These are phyloP conservation scores for Anguilla pacifica DNA, from an alignment of 2,797 vertebrate genomes.

Conservation along the genomic window DNA sequence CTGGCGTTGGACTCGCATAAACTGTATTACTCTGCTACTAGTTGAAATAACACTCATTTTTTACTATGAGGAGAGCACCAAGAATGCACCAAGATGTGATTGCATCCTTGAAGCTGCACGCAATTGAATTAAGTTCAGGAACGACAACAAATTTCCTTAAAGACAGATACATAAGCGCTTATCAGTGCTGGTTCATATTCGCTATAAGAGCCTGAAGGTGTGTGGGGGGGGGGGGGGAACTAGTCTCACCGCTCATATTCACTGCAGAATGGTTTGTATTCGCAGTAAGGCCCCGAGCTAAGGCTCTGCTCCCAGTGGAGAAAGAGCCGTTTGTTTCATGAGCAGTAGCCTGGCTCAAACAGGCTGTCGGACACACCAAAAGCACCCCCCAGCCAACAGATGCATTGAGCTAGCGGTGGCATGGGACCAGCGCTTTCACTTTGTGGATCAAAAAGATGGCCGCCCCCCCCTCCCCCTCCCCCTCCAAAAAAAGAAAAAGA, in stretches of 20 bases:
- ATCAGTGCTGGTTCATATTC: neutral
- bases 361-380: neutral
- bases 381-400: neutral
- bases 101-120: neutral
- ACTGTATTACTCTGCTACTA: neutral
- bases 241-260: neutral
- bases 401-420: slow-evolving; percentile 3
- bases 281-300: neutral
- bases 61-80: neutral
- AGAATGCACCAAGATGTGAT: neutral
- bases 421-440: neutral
- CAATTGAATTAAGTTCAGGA: neutral
- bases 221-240: too few relatives aligned
- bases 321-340: neutral
- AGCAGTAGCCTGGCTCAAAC: neutral
- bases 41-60: neutral
- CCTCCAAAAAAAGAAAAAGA: too few relatives aligned
- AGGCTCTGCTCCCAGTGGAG: neutral
- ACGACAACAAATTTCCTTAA: neutral
- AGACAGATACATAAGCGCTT: neutral
- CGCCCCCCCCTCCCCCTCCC: neutral
- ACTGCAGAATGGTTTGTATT: neutral
- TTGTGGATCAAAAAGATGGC: neutral
- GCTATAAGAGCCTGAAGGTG: neutral
- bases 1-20: neutral